Conservation (phyloP, 2,888 invertebrate species). For the Willowsia nigromaculata region DNA sequence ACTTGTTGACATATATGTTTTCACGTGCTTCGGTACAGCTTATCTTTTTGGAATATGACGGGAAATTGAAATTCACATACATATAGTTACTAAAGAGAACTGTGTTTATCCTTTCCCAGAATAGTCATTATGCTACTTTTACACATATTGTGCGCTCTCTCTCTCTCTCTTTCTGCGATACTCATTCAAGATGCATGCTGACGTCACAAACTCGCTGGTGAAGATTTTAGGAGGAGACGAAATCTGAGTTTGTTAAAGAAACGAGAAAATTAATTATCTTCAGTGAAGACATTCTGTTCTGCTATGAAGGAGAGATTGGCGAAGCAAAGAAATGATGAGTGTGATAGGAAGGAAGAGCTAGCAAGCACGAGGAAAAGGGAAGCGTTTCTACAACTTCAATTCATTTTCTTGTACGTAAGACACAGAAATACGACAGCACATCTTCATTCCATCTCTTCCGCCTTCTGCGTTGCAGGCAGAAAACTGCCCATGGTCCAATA, state of each 20-base stretch:
- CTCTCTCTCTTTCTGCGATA: no score
- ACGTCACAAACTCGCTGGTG: no score
- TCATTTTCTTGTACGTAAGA: not conserved
- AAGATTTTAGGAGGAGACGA: constrained; percentile 47
- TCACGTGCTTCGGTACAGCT: not conserved
- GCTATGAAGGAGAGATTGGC: not conserved
- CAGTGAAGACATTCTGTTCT: constrained; percentile 36
- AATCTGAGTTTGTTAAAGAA: constrained; percentile 45
- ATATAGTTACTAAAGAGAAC: not conserved
- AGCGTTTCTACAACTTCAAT: constrained; percentile 39
- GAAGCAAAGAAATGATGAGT: constrained; percentile 21
- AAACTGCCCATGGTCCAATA: constrained; percentile 44
- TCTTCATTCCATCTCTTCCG: constrained; percentile 16
- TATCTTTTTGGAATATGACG: not conserved
- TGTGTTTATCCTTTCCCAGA: constrained; percentile 12
- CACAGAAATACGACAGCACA: not conserved
- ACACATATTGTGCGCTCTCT: no score
- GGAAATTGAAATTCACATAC: constrained; percentile 50
- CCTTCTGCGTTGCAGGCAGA: not conserved
- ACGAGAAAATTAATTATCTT: constrained; percentile 65
- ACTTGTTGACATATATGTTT: not conserved
- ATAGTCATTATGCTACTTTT: not conserved
- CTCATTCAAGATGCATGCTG: no score
- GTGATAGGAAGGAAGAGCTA: not conserved
- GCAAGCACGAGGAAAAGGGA: not conserved